These are phyloP conservation scores for Fabriciana adippe DNA, from an alignment of 2,888 invertebrate species.

Conservation along the genomic window DNA sequence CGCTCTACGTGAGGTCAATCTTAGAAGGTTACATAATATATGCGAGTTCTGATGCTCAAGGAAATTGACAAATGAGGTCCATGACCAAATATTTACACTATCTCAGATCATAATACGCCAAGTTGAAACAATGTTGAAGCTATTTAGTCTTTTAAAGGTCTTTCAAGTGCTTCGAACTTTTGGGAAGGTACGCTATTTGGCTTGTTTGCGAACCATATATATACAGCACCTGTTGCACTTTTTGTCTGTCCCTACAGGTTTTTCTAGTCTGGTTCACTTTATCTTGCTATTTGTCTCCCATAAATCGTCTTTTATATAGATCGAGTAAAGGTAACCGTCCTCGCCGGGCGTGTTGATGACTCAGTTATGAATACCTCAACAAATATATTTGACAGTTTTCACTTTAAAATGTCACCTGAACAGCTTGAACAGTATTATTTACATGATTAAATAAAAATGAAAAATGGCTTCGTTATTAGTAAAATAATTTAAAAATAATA, in stretches of 20 bases:
- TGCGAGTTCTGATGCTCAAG: conserved; percentile 42
- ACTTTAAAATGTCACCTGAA: neutral
- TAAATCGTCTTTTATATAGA: conserved; percentile 32
- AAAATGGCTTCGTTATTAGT: neutral
- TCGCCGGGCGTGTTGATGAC: conserved; percentile 33
- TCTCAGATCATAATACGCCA: conserved; percentile 25
- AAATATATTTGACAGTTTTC: conserved; percentile 17
- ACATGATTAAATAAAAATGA: neutral
- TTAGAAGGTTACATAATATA: conserved; percentile 42
- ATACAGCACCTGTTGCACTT: conserved; percentile 37
- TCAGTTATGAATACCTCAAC: conserved; percentile 30
- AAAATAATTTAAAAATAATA: neutral
- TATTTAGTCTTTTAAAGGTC: conserved; percentile 31
- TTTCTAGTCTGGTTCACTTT: conserved; percentile 39
- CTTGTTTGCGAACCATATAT: conserved; percentile 35
- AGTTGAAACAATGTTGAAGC: conserved; percentile 25
- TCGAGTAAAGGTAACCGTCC: conserved; percentile 36
- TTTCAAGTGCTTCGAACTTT: conserved; percentile 36
- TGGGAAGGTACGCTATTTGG: conserved; percentile 26
- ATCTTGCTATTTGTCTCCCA: conserved; percentile 33
- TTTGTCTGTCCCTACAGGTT: conserved; percentile 38
- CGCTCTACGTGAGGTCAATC: conserved; percentile 52
- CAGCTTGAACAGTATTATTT: neutral
- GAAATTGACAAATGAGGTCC: conserved; percentile 39
- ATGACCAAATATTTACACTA: conserved; percentile 24